Conservation (phyloP, 2,888 invertebrate genomes). For the Plebejus anna region DNA sequence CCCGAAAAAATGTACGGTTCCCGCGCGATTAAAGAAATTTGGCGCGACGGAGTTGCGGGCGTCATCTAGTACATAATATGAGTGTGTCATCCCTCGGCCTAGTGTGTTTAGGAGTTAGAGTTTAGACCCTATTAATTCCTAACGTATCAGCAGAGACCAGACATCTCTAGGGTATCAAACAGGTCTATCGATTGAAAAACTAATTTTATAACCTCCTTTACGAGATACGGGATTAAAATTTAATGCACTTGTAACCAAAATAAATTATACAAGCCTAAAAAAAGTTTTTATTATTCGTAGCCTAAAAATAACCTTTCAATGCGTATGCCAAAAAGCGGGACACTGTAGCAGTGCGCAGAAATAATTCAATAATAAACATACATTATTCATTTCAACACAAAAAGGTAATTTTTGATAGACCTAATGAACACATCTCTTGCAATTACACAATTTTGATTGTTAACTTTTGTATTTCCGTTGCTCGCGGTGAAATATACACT, state of each 20-base stretch:
- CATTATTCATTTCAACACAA: slow-evolving; percentile 22
- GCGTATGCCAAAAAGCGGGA: neutral
- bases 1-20: no score
- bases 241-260: neutral
- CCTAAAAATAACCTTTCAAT: neutral
- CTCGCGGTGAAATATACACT: neutral
- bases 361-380: slow-evolving; percentile 15
- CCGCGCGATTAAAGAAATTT: no score
- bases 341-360: neutral
- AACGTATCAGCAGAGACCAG: no score
- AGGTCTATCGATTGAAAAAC: no score
- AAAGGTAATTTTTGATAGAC: slow-evolving; percentile 23
- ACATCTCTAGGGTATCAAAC: no score
- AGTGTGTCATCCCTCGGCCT: no score
- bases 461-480: neutral
- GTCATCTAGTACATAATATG: no score
- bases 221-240: no score
- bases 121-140: no score
- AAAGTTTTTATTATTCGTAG: neutral
- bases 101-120: no score
- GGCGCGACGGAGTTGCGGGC: no score
- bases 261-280: neutral
- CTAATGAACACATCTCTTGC: slow-evolving; percentile 20
- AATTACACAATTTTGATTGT: slow-evolving; percentile 13
- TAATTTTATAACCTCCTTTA: no score